Base-by-base conservation (phyloP, 2,113 vertebrate species). In the Chloebia gouldiae region DNA sequence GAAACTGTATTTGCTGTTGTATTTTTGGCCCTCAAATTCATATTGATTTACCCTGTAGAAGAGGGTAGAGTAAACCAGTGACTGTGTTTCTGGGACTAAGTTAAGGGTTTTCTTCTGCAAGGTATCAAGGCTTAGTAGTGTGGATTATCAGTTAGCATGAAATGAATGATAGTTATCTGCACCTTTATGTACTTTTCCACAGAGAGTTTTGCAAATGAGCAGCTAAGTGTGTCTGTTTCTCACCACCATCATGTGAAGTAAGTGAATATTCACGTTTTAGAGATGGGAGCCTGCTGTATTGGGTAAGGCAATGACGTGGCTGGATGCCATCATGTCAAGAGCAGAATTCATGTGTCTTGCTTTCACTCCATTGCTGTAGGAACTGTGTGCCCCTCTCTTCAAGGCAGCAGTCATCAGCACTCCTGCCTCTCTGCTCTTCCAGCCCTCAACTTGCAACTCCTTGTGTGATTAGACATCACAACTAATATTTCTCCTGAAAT, bases 301-400 rank as follows among this genome's bases (percentile, higher is more conserved):
- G 81, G 42, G 57, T 30, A 53, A 51, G 50, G 35, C 17, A 49
- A 3, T 6, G 30, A 19, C 9, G 31, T 39, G 40, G 8, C 33
- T 82, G 59, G 40, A 25, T 6, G 6, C 14, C 47, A 17, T 28
- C 27, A 15, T 1, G 5, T 45, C 25, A 47, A 11, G 61, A 81
- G 25, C 35, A 42, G 77, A 47, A 61, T n/a, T 61, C 1, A 0
- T 3, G 7, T 18, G 28, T 20, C 64, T 49, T 51, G 1, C 8
- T 73, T 30, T 69, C 19, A 4, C 16, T 57, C n/a, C 4, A 0
- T 9, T 49, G 37, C 61, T 72, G 20, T 51, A 66, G 66, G 47
- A 50, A 22, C 37, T 20, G 8, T 13, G 7, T 42, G 22, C 2
- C 9, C 30, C 11, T 60, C 40, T 83, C 9, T 23, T 44, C 15